Evolutionary conservation across 2,113 vertebrate species (phyloP).

Genomic region (Rhipidura dahli): DNA sequence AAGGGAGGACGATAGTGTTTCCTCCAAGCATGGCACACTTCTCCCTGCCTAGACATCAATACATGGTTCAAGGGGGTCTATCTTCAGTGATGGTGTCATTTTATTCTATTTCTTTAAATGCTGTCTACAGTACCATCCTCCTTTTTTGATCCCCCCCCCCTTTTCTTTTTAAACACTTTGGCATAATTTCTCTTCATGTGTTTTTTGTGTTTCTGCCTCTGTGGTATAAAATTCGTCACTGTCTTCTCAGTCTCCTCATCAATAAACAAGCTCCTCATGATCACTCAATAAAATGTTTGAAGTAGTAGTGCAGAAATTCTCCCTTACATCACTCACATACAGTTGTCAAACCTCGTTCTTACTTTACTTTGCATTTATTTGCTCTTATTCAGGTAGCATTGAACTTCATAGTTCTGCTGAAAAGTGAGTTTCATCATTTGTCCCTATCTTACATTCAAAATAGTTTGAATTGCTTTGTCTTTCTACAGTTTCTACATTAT

Average conservation of each 20-base stretch:
- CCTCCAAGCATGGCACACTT: rapidly evolving
- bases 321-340: neutral
- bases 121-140: neutral
- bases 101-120: neutral
- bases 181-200: rapidly evolving
- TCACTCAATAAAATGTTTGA: neutral
- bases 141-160: neutral
- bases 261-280: neutral
- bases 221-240: neutral
- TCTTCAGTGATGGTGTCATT: neutral
- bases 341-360: neutral
- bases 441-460: neutral
- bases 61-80: neutral
- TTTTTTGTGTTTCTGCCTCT: neutral
- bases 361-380: neutral
- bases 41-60: neutral
- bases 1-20: neutral
- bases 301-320: neutral
- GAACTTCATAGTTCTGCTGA: neutral
- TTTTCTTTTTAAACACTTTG: neutral
- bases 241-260: neutral
- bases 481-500: neutral
- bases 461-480: neutral
- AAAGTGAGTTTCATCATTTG: neutral
- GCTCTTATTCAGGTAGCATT: neutral